Evolutionary conservation across 2,113 vertebrate genomes (phyloP), one percentile per base, ranked within the genome.

Genomic region (Oncorhynchus keta): DNA sequence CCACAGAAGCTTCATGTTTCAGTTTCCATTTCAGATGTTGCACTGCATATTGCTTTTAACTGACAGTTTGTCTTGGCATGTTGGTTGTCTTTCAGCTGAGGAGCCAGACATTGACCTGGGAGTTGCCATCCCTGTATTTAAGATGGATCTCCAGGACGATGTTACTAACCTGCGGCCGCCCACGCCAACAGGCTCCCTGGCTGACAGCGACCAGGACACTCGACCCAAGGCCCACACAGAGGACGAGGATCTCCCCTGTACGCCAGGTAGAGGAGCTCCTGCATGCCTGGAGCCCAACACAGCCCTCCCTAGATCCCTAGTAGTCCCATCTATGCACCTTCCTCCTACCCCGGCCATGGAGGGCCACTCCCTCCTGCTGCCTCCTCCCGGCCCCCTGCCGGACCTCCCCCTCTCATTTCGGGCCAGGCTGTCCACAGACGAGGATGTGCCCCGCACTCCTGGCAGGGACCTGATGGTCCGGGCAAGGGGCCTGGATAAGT

Each of bases 371-470:
- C 85, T 94, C 72, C 89, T 88, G 1, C 87, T 87, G 3, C 89
- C 88, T 0, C 85, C 89, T 49, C 86, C 85, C 0, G 86, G 77
- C 32, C 81, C 86, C 62, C 81, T 89, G 13, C 82, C 71, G 2
- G 88, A 91, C 49, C 75, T 87, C 79, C 83, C 85, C 16, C 89
- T 88, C 18, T 87, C 83, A 45, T 89, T 22, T 16, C 9, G 95
- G 48, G 22, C 87, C 39, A 93, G 97, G 73, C 92, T 94, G 1
- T 76, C 93, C 0, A 86, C 93, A 0, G 98, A 98, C 22, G 98
- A 99, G 77, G 96, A 97, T 71, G 89, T 97, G 76, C 98, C 98
- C 0, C 92, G 95, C 30, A 99, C 97, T 0, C 98, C 98, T 0
- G 96, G 97, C 68, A 93, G 97, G 79, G 95, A 97, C 86, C 93